Evolutionary conservation across 2,888 invertebrate genomes (phyloP).

Genomic region (Cordilura impudica): DNA sequence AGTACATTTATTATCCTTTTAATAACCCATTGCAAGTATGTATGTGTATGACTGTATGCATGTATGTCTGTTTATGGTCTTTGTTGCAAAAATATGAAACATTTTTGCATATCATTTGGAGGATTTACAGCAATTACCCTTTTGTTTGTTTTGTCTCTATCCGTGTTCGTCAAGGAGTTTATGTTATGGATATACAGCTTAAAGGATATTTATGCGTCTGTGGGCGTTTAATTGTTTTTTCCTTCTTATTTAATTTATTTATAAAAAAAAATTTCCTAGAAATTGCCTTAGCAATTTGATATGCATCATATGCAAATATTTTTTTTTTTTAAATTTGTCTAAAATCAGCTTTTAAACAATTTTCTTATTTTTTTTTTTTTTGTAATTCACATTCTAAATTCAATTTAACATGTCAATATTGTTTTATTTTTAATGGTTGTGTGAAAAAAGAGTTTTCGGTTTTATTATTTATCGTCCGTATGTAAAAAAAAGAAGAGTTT

Average conservation of each 20-base stretch:
- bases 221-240: conserved; percentile 61
- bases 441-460: neutral
- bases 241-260: conserved; percentile 21
- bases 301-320: conserved; percentile 60
- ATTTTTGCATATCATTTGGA: conserved; percentile 67
- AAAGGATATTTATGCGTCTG: conserved; percentile 51
- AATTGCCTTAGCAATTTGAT: conserved; percentile 44
- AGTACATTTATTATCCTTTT: conserved; percentile 38
- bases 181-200: conserved; percentile 44
- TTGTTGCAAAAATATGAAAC: conserved; percentile 9
- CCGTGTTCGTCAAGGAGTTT: conserved; percentile 65
- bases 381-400: too few relatives aligned
- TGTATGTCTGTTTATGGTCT: neutral
- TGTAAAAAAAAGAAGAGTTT: neutral
- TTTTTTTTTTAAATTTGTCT: too few relatives aligned
- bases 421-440: conserved; percentile 12
- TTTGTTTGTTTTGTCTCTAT: conserved; percentile 63
- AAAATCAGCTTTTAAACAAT: conserved; percentile 8
- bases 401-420: conserved; percentile 9
- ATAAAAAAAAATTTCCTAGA: conserved; percentile 32
- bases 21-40: neutral
- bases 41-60: neutral
- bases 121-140: conserved; percentile 74
- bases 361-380: neutral
- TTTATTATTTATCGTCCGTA: conserved; percentile 15